Percentiles rank a stretch among this genome's conserved stretches.
These are phyloP conservation scores for Spinus pinus DNA, from an alignment of 2,797 vertebrate species.

Conservation along the genomic window DNA sequence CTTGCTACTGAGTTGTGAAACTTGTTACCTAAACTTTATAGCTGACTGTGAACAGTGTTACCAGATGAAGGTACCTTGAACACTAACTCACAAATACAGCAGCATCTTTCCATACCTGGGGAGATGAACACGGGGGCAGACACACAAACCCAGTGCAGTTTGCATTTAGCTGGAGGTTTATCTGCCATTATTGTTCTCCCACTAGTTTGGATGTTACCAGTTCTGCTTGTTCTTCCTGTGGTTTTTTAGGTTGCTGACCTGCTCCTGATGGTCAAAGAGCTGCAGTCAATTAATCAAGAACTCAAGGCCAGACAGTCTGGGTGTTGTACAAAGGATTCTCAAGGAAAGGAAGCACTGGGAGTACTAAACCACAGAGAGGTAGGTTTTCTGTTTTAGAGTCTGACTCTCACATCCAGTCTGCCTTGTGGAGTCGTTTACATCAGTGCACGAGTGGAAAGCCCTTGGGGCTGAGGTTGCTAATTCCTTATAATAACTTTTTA, in stretches of 20 bases:
- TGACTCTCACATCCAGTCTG: background rate
- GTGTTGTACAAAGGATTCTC: conserved; percentile 44
- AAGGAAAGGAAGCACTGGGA: conserved; percentile 38
- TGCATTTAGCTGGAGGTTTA: background rate
- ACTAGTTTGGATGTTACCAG: background rate
- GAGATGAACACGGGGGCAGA: background rate
- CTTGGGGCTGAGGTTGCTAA: conserved; percentile 9
- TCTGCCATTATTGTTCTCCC: background rate
- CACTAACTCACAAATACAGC: background rate
- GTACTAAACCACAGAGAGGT: conserved; percentile 76
- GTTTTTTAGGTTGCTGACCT: conserved; percentile 83
- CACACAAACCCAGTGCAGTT: background rate
- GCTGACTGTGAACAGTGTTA: background rate
- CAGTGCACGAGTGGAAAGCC: background rate
- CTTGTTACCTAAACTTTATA: background rate
- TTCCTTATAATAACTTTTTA: conserved; percentile 29
- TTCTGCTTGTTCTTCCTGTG: background rate
- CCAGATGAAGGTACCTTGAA: background rate
- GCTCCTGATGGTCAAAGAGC: conserved; percentile 76
- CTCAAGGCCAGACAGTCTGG: conserved; percentile 78
- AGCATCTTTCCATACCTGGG: background rate
- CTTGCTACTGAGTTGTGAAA: background rate
- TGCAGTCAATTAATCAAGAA: conserved; percentile 82
- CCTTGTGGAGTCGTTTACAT: background rate
- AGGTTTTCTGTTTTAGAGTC: conserved; percentile 26